These are phyloP conservation scores for Lasioglossum vierecki DNA, from an alignment of 2,888 invertebrate genomes.

Conservation along the genomic window DNA sequence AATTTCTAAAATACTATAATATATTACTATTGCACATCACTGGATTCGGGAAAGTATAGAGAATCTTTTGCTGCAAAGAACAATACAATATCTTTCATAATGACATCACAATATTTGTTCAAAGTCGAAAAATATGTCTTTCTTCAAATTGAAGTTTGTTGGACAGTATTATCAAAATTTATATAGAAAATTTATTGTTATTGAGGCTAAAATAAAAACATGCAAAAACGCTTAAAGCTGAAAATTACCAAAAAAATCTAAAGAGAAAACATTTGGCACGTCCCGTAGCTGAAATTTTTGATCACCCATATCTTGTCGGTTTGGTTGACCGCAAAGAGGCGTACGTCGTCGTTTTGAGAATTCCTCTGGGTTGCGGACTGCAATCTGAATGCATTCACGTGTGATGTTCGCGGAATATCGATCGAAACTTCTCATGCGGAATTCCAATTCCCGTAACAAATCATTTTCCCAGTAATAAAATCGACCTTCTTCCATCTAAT, in stretches of 20 bases:
- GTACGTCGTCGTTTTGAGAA: not conserved
- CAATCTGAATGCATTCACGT: slow-evolving; percentile 13
- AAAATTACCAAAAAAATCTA: not conserved
- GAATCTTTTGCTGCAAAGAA: too few relatives aligned
- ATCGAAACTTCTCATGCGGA: not conserved
- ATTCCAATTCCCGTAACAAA: slow-evolving; percentile 3
- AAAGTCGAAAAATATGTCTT: too few relatives aligned
- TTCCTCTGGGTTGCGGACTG: not conserved
- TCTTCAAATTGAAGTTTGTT: too few relatives aligned
- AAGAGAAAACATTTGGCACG: not conserved
- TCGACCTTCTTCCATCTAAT: not conserved
- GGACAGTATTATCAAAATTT: too few relatives aligned
- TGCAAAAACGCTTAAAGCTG: not conserved
- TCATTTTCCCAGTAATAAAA: not conserved
- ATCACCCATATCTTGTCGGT: not conserved
- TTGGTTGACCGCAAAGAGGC: slow-evolving; percentile 1
- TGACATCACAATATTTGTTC: too few relatives aligned
- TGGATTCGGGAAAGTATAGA: too few relatives aligned
- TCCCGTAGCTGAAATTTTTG: not conserved
- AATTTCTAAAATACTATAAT: too few relatives aligned
- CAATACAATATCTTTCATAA: too few relatives aligned
- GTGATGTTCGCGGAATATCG: not conserved
- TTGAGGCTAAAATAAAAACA: too few relatives aligned
- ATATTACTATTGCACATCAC: too few relatives aligned
- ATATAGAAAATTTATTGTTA: too few relatives aligned